These are phyloP conservation scores for Asteroscopus sphinx DNA, from an alignment of 2,888 invertebrate species.

Conservation along the genomic window DNA sequence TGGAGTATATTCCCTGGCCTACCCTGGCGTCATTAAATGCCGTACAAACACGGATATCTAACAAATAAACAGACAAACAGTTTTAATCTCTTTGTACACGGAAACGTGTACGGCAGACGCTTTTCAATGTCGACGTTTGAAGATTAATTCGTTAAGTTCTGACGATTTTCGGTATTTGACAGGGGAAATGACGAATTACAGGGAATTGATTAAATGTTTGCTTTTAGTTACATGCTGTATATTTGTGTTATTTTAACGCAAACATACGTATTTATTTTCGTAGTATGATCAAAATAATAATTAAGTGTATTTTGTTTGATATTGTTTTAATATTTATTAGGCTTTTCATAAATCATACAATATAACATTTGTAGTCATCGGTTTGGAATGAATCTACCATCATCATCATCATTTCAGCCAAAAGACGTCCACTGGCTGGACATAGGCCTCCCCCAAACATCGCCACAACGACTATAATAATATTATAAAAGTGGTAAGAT, in stretches of 20 bases:
- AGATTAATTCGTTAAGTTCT: constrained; percentile 43
- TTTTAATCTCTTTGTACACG: constrained; percentile 70
- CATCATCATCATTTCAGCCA: no score
- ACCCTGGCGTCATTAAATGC: constrained; percentile 63
- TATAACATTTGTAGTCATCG: no score
- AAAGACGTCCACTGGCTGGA: no score
- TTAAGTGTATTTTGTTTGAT: no score
- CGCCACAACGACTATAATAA: no score
- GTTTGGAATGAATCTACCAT: no score
- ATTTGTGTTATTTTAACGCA: constrained; percentile 5
- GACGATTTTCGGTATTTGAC: constrained; percentile 38
- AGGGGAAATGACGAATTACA: constrained; percentile 39
- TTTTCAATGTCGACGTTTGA: constrained; percentile 39
- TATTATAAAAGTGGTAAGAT: no score
- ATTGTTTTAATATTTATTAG: no score
- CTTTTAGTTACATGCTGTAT: constrained; percentile 6
- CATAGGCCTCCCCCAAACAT: no score
- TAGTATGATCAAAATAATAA: no score
- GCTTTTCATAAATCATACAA: no score
- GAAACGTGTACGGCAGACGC: constrained; percentile 43
- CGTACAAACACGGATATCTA: constrained; percentile 66
- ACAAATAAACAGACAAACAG: constrained; percentile 68
- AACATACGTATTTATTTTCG: not conserved
- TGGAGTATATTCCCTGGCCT: constrained; percentile 41
- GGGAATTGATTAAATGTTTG: constrained; percentile 16